These are phyloP conservation scores for Phocides pigmalion DNA, from an alignment of 1,140 invertebrate genomes.

Conservation along the genomic window DNA sequence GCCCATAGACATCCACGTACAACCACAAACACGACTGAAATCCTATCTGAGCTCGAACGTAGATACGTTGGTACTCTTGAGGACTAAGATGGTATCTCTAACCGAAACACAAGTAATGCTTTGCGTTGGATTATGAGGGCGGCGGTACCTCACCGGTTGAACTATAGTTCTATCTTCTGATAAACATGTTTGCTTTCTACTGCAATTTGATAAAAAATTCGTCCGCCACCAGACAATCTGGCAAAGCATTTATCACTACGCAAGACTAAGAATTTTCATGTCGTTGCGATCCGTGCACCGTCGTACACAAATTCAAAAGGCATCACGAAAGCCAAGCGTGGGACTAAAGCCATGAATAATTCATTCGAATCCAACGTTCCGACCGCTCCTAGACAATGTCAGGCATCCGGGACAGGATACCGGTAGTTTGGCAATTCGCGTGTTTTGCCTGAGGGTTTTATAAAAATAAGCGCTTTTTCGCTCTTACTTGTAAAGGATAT, in stretches of 20 bases:
- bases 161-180: too few species aligned
- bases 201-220: background rate
- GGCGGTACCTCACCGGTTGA: too few species aligned
- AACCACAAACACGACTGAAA: too few species aligned
- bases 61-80: too few species aligned
- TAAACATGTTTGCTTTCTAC: too few species aligned
- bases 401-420: background rate
- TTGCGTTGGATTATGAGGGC: too few species aligned
- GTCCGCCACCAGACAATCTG: background rate
- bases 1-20: too few species aligned
- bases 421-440: background rate
- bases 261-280: conserved; percentile 14
- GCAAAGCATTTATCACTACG: background rate
- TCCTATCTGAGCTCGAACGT: too few species aligned
- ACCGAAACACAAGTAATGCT: too few species aligned
- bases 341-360: conserved; percentile 21
- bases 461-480: too few species aligned
- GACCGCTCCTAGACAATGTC: conserved; percentile 13
- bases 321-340: conserved; percentile 7
- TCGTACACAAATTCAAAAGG: conserved; percentile 25
- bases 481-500: too few species aligned
- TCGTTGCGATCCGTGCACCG: conserved; percentile 14
- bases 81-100: too few species aligned
- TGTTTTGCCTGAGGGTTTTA: background rate
- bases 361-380: conserved; percentile 21